phyloP scores from a whole-genome alignment of 2,888 invertebrate species.

The Oxystoma pomonae region DNA sequence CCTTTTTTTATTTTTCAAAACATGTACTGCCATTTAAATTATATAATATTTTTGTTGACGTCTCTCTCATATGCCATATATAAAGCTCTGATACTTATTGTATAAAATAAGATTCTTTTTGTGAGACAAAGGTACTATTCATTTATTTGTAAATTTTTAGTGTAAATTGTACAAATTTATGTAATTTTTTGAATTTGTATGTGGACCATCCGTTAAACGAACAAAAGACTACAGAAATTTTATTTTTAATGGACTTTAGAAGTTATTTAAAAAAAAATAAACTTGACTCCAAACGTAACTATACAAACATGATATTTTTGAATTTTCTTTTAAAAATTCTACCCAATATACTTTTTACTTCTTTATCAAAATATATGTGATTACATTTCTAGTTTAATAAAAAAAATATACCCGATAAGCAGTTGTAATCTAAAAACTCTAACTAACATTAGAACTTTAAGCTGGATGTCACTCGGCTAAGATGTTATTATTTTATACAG shows the following conservation, averaged over 20 bases:
- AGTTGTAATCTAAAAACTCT: too few species aligned
- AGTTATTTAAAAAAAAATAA: too few species aligned
- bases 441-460: too few species aligned
- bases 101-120: not conserved
- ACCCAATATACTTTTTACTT: not conserved
- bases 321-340: not conserved
- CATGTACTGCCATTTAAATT: not conserved
- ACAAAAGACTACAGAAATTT: too few species aligned
- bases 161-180: not conserved
- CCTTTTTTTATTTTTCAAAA: not conserved
- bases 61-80: not conserved
- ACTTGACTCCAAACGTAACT: too few species aligned
- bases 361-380: not conserved
- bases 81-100: not conserved
- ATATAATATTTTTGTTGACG: too few species aligned
- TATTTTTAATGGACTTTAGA: too few species aligned
- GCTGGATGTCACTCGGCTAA: too few species aligned
- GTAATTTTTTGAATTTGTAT: not conserved
- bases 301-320: too few species aligned
- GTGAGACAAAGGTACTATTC: not conserved
- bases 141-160: not conserved
- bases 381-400: too few species aligned
- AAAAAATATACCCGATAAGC: too few species aligned
- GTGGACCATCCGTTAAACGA: not conserved
- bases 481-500: too few species aligned